Percentiles rank a stretch among this genome's conserved stretches.
Conservation (phyloP, 2,888 invertebrate genomes). For the Limnephilus marmoratus region DNA sequence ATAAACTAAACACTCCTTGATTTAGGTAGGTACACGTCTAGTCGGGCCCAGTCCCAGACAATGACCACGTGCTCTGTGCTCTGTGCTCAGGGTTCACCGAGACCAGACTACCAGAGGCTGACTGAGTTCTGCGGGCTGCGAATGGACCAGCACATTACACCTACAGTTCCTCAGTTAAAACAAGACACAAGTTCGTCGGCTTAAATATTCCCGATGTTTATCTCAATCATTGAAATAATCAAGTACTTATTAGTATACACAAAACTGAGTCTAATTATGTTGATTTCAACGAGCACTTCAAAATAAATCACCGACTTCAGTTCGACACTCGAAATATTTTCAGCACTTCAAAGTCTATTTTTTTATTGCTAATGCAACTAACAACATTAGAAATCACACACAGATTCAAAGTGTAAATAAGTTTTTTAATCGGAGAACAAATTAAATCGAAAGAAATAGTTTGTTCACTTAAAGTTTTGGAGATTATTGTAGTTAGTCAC, state of each 20-base stretch:
- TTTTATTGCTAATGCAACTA: background rate
- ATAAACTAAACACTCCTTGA: background rate
- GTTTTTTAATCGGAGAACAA: background rate
- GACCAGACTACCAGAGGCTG: background rate
- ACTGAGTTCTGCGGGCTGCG: background rate
- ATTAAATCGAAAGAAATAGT: background rate
- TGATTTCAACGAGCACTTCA: background rate
- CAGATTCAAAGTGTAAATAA: background rate
- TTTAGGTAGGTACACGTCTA: background rate
- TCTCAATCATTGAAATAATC: background rate
- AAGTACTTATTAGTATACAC: background rate
- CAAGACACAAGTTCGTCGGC: background rate
- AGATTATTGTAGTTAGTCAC: background rate
- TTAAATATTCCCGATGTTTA: background rate
- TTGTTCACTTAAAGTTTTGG: background rate
- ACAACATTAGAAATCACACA: background rate
- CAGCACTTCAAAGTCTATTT: background rate
- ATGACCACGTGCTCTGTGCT: conserved; percentile 26
- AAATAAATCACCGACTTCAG: background rate
- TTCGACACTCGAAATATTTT: background rate
- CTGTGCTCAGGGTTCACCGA: background rate
- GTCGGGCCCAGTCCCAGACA: conserved; percentile 31
- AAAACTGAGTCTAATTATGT: background rate
- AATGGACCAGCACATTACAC: background rate
- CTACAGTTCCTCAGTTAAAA: conserved; percentile 27